Percentiles rank a stretch among this genome's conserved stretches.
These are phyloP conservation scores for Masticophis lateralis DNA, from an alignment of 2,797 vertebrate species.

Conservation along the genomic window DNA sequence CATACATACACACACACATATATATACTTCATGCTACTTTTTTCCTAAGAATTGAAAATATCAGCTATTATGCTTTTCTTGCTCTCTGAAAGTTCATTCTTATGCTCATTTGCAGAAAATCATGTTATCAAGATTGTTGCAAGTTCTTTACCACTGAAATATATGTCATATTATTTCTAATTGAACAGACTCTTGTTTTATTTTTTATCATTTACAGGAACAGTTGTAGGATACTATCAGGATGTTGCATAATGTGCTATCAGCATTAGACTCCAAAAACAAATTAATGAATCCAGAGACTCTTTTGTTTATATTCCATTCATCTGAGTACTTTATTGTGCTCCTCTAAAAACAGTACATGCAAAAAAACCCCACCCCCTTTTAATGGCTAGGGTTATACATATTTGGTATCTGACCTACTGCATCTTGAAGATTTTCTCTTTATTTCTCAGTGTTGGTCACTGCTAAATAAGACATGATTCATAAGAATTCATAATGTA, in stretches of 20 bases:
- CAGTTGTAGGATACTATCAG: not conserved
- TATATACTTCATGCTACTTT: not conserved
- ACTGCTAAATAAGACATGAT: constrained; percentile 33
- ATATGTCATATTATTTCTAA: not conserved
- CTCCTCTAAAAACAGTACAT: constrained; percentile 4
- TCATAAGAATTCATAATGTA: not conserved
- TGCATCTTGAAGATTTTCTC: constrained; percentile 30
- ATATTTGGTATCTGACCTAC: constrained; percentile 35
- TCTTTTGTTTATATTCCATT: not conserved
- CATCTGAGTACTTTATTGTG: not conserved
- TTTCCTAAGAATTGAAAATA: not conserved
- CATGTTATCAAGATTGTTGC: not conserved
- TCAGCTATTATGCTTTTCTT: not conserved
- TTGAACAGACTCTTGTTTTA: not conserved
- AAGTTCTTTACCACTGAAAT: not conserved
- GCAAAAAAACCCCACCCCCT: constrained; percentile 21
- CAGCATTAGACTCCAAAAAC: not conserved
- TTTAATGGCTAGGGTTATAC: not conserved
- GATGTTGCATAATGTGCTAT: not conserved
- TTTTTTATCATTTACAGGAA: not conserved
- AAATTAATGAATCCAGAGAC: not conserved
- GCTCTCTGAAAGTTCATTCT: not conserved
- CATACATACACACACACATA: no score
- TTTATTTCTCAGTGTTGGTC: constrained; percentile 6
- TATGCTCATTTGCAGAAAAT: not conserved